Conservation (phyloP, 2,888 invertebrate species). For the Machimus rusticus region DNA sequence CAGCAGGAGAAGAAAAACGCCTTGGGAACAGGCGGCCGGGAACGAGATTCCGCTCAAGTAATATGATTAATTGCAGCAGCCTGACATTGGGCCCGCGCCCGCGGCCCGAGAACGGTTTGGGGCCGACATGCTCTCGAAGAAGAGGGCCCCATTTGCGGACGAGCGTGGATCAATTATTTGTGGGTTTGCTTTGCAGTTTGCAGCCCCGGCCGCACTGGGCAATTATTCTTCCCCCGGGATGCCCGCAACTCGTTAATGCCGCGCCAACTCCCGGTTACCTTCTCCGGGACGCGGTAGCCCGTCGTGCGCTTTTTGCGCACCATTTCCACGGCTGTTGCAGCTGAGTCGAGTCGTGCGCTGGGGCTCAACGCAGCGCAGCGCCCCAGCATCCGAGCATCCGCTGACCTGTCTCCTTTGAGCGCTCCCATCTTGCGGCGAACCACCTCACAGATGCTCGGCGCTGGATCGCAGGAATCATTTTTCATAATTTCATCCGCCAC, state of each 20-base stretch:
- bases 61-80: slow-evolving; percentile 34
- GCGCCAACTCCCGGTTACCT: background rate
- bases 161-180: slow-evolving; percentile 25
- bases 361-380: background rate
- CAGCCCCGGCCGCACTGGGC: background rate
- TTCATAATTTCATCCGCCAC: slow-evolving; percentile 16
- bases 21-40: background rate
- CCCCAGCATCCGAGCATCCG: background rate
- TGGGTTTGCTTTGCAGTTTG: background rate
- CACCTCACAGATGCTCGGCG: background rate
- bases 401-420: background rate
- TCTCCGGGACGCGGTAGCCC: background rate
- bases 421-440: background rate
- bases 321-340: background rate
- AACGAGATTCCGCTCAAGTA: background rate
- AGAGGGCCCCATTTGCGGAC: background rate
- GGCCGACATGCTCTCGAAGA: background rate
- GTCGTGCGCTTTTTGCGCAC: background rate
- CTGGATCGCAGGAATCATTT: slow-evolving; percentile 4
- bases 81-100: slow-evolving; percentile 11
- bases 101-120: background rate
- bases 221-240: background rate
- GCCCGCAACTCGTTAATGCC: background rate
- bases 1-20: background rate
- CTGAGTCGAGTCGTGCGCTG: background rate